phyloP scores from a whole-genome alignment of 2,113 vertebrate genomes.

The Astatotilapia flaviijosephi region DNA sequence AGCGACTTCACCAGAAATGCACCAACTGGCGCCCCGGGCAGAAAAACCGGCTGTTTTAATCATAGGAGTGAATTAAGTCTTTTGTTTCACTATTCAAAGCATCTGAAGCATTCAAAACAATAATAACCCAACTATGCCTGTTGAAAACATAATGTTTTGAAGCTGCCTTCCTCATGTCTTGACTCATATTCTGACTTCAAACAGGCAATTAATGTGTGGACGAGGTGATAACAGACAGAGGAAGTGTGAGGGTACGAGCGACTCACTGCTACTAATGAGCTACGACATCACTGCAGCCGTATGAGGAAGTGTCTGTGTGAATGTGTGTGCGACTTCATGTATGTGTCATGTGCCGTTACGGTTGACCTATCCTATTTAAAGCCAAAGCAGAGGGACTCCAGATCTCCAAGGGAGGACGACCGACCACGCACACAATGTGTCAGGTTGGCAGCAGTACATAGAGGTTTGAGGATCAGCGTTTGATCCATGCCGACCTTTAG shows the following conservation, averaged over 20 bases:
- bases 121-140: neutral
- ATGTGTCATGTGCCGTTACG: neutral
- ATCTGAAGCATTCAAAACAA: neutral
- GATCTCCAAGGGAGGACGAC: neutral
- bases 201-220: neutral
- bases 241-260: neutral
- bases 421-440: neutral
- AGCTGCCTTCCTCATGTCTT: neutral
- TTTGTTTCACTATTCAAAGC: neutral
- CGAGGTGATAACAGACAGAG: neutral
- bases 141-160: neutral
- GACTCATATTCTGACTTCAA: neutral
- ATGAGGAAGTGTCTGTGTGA: neutral
- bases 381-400: neutral
- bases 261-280: neutral
- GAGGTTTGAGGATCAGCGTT: constrained; percentile 34
- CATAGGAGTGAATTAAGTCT: neutral
- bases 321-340: neutral
- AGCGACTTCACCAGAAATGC: neutral
- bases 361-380: constrained; percentile 1
- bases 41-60: neutral
- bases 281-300: neutral
- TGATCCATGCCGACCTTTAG: constrained; percentile 49
- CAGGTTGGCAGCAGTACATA: constrained; percentile 33
- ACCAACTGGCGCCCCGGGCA: neutral